Conservation (phyloP, 2,797 vertebrate species). For the Leucoraja ocellata region DNA sequence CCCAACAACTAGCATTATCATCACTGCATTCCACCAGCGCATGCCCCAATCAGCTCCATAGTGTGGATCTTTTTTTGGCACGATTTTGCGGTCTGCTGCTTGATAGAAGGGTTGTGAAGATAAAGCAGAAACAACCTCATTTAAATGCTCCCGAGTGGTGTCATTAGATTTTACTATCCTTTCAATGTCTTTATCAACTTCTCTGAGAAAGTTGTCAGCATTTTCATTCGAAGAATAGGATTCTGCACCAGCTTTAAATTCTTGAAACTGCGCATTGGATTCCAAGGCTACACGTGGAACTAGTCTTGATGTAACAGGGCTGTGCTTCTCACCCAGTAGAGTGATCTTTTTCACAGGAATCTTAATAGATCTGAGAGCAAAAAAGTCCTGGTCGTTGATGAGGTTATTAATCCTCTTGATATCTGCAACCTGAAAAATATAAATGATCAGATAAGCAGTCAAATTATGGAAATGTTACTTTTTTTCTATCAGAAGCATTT, state of each 20-base stretch:
- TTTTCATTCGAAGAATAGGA: constrained; percentile 72
- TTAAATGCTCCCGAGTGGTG: constrained; percentile 76
- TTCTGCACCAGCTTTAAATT: constrained; percentile 54
- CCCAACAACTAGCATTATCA: constrained; percentile 92
- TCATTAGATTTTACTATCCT: constrained; percentile 83
- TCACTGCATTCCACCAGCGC: constrained; percentile 95
- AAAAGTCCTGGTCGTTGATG: constrained; percentile 93
- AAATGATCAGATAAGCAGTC: neutral
- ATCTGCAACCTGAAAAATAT: constrained; percentile 75
- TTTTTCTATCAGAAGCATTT: neutral
- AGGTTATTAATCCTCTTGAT: constrained; percentile 94
- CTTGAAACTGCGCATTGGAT: constrained; percentile 49
- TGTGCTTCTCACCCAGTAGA: constrained; percentile 79
- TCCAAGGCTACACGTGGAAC: constrained; percentile 52
- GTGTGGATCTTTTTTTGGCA: constrained; percentile 80
- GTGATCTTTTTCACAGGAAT: constrained; percentile 95
- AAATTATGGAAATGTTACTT: neutral
- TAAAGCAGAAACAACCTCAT: constrained; percentile 87
- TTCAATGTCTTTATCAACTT: constrained; percentile 95
- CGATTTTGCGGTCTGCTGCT: constrained; percentile 66
- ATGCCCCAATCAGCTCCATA: constrained; percentile 97
- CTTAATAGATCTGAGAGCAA: constrained; percentile 81
- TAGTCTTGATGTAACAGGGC: constrained; percentile 62
- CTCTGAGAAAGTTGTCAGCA: constrained; percentile 83
- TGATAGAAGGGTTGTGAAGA: constrained; percentile 65